Percentiles rank a stretch among this genome's conserved stretches.
phyloP scores from a whole-genome alignment of 2,888 invertebrate genomes.

The Andrena camellia region DNA sequence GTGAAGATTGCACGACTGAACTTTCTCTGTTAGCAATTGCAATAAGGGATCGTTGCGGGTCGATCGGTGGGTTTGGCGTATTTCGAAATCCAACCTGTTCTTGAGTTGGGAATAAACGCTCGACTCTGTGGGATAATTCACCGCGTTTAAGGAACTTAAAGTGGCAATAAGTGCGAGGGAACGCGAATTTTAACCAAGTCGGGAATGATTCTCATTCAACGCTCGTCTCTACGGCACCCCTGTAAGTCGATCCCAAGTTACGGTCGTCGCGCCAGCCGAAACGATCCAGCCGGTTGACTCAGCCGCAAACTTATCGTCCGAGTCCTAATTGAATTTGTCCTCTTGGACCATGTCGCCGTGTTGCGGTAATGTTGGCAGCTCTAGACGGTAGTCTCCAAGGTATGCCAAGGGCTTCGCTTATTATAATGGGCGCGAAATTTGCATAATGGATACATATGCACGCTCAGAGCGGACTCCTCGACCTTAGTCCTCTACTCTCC shows the following conservation, averaged over 20 bases:
- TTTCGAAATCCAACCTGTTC: constrained; percentile 16
- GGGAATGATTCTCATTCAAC: constrained; percentile 66
- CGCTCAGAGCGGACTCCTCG: constrained; percentile 77
- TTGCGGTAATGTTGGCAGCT: constrained; percentile 83
- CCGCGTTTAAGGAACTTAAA: constrained; percentile 63
- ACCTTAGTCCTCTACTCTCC: constrained; percentile 68
- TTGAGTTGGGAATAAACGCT: constrained; percentile 43
- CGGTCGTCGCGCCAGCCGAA: constrained; percentile 52
- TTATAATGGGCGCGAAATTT: constrained; percentile 84
- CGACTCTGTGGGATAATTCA: constrained; percentile 54
- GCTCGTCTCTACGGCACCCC: constrained; percentile 60
- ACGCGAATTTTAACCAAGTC: constrained; percentile 50
- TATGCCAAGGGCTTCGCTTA: constrained; percentile 83
- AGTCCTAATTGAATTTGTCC: constrained; percentile 83
- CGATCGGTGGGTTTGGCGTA: neutral
- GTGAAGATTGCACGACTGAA: constrained; percentile 37
- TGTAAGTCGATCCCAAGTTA: constrained; percentile 67
- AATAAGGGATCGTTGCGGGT: constrained; percentile 14
- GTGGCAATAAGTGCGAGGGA: constrained; percentile 58
- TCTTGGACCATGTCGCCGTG: constrained; percentile 78
- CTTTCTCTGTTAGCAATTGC: constrained; percentile 36
- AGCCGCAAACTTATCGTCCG: constrained; percentile 79
- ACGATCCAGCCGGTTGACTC: constrained; percentile 72
- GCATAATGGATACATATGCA: constrained; percentile 85
- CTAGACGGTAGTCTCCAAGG: constrained; percentile 78